Evolutionary conservation across 1,140 invertebrate genomes (phyloP).

Genomic region (Bombus confusus): DNA sequence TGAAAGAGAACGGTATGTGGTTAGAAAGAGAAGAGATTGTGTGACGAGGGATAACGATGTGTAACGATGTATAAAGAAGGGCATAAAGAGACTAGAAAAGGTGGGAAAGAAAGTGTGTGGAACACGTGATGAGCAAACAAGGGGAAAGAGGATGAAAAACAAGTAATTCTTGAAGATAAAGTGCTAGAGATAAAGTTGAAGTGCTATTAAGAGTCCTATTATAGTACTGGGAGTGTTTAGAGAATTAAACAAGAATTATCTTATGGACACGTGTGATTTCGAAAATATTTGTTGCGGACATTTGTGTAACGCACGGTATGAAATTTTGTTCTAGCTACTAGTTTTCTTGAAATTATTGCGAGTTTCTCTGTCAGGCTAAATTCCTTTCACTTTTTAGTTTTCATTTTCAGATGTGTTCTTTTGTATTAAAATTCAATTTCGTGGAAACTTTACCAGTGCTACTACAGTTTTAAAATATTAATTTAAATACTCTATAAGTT

Average conservation of each 20-base stretch:
- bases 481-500: too few relatives aligned
- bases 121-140: background rate
- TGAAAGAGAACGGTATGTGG: too few relatives aligned
- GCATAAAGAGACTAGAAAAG: background rate
- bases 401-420: background rate
- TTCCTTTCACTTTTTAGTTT: too few relatives aligned
- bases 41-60: too few relatives aligned
- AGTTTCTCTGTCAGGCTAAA: too few relatives aligned
- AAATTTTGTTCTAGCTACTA: background rate
- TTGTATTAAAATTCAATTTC: background rate
- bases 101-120: too few relatives aligned
- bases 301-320: too few relatives aligned
- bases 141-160: background rate
- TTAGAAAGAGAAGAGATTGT: too few relatives aligned
- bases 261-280: background rate
- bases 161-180: background rate
- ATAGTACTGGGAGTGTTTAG: background rate
- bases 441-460: too few relatives aligned
- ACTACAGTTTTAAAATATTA: too few relatives aligned
- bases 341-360: background rate
- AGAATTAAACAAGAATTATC: background rate
- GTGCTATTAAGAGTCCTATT: background rate
- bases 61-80: too few relatives aligned
- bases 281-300: background rate
- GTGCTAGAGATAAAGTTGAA: background rate